Conservation (phyloP, 2,113 vertebrate genomes). For the Tetraodon nigroviridis region DNA sequence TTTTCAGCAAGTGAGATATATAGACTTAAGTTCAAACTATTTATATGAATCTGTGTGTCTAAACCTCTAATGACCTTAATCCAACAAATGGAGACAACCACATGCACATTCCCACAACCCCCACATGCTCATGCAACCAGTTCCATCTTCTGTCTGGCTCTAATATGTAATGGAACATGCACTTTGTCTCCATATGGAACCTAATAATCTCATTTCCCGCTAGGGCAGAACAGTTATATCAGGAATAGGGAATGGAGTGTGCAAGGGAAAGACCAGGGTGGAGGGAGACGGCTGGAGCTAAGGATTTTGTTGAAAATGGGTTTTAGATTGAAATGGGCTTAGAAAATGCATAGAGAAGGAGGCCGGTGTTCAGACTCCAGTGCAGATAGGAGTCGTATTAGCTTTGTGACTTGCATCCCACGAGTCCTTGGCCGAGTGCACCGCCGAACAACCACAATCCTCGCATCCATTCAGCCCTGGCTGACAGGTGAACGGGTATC, state of each 20-base stretch:
- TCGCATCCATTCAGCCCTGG: conserved; percentile 17
- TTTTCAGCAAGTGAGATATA: not conserved
- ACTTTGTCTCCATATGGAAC: conserved; percentile 37
- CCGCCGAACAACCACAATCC: conserved; percentile 13
- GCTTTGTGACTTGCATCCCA: conserved; percentile 14
- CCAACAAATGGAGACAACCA: conserved; percentile 25
- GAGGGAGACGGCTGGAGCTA: not conserved
- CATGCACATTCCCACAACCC: conserved; percentile 12
- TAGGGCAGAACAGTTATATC: conserved; percentile 35
- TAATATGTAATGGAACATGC: conserved; percentile 46
- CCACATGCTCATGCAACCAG: conserved; percentile 24
- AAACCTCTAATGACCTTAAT: conserved; percentile 61
- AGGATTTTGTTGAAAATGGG: conserved; percentile 14
- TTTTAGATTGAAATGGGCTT: conserved; percentile 27
- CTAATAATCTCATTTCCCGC: conserved; percentile 54
- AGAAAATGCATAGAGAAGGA: conserved; percentile 17
- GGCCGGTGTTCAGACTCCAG: conserved; percentile 9
- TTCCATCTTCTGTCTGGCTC: conserved; percentile 29
- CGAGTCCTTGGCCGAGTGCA: conserved; percentile 22
- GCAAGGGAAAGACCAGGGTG: conserved; percentile 16
- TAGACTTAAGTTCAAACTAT: conserved; percentile 14
- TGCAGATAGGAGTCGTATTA: conserved; percentile 26
- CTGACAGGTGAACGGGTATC: conserved; percentile 12
- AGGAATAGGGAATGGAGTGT: conserved; percentile 21
- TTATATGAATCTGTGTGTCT: conserved; percentile 24